Evolutionary conservation across 35 echinoderm and acorn worm genomes (phyloP).

Genomic region (Eucidaris tribuloides): DNA sequence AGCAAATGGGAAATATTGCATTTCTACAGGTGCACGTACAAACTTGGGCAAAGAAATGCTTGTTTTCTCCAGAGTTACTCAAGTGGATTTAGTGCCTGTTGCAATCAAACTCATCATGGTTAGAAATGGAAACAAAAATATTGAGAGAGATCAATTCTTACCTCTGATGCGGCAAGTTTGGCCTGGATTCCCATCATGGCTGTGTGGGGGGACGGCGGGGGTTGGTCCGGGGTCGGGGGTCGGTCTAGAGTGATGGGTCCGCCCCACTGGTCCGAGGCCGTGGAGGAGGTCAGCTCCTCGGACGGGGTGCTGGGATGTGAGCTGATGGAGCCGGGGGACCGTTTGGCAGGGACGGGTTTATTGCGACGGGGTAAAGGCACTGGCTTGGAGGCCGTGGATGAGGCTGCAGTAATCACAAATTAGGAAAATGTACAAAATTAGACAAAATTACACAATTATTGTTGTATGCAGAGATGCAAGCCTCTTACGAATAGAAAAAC

Average conservation of each 20-base stretch:
- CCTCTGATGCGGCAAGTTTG: slow-evolving; percentile 51
- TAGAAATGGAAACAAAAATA: too few relatives aligned
- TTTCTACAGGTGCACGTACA: too few relatives aligned
- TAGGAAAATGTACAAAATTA: too few relatives aligned
- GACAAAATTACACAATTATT: too few relatives aligned
- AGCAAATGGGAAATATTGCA: too few relatives aligned
- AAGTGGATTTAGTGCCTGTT: too few relatives aligned
- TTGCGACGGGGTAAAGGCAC: slow-evolving; percentile 28
- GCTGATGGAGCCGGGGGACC: background rate
- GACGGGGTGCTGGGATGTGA: background rate
- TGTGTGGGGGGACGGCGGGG: slow-evolving; percentile 87
- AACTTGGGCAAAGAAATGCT: too few relatives aligned
- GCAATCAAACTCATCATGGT: too few relatives aligned
- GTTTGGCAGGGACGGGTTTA: slow-evolving; percentile 21
- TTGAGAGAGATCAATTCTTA: too few relatives aligned
- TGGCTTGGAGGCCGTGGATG: background rate
- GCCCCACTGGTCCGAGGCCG: background rate
- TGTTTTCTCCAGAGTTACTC: too few relatives aligned
- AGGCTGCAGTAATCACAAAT: background rate
- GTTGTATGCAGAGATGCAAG: too few relatives aligned
- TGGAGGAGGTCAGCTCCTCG: background rate
- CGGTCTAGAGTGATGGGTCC: background rate
- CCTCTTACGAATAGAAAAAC: too few relatives aligned
- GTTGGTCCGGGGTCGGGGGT: slow-evolving; percentile 75
- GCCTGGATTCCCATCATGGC: slow-evolving; percentile 80